These are phyloP conservation scores for Ceratothoa steindachneri DNA, from an alignment of 2,888 invertebrate species.

Conservation along the genomic window DNA sequence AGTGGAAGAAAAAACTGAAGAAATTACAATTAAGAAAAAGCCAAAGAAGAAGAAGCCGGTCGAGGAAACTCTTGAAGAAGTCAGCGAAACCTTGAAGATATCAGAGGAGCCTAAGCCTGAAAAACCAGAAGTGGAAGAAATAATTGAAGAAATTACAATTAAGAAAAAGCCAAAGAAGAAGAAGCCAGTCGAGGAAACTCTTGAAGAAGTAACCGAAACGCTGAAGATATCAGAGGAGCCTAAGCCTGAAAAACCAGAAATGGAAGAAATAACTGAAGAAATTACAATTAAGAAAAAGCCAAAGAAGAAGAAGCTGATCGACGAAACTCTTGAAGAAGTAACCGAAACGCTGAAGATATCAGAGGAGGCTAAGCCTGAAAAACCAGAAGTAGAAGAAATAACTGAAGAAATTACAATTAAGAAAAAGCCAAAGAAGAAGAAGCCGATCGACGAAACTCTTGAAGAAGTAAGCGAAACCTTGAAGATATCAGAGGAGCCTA, in stretches of 20 bases:
- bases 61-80: slow-evolving; percentile 24
- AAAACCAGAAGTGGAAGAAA: slow-evolving; percentile 28
- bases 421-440: slow-evolving; percentile 54
- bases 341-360: slow-evolving; percentile 64
- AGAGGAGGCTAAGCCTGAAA: slow-evolving; percentile 57
- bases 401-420: slow-evolving; percentile 52
- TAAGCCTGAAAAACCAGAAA: slow-evolving; percentile 26
- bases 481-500: too few relatives aligned
- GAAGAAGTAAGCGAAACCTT: too few relatives aligned
- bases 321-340: slow-evolving; percentile 66
- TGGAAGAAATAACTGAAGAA: slow-evolving; percentile 64
- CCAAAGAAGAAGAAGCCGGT: slow-evolving; percentile 55
- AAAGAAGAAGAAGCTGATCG: slow-evolving; percentile 61
- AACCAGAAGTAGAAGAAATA: not conserved
- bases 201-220: slow-evolving; percentile 45
- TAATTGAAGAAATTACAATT: slow-evolving; percentile 45
- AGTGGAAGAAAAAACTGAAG: slow-evolving; percentile 57
- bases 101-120: slow-evolving; percentile 26
- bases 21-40: slow-evolving; percentile 71
- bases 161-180: slow-evolving; percentile 37
- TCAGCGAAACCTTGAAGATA: slow-evolving; percentile 21
- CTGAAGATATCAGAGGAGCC: slow-evolving; percentile 45
- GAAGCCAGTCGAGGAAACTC: slow-evolving; percentile 20
- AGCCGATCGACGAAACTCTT: slow-evolving; percentile 48
- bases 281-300: slow-evolving; percentile 64